Evolutionary conservation across 2,797 vertebrate genomes (phyloP).

Genomic region (Pteronotus mesoamericanus): DNA sequence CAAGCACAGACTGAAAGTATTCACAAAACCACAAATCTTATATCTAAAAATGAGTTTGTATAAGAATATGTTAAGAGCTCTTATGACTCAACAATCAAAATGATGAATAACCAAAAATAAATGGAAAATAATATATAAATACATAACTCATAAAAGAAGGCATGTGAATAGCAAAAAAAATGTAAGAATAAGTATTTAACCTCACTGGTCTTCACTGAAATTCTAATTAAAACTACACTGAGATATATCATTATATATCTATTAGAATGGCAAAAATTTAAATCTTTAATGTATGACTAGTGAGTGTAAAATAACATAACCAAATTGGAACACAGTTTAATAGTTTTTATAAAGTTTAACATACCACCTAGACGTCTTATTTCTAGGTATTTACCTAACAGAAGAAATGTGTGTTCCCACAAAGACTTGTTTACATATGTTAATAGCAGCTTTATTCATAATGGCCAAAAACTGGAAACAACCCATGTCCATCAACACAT

Average conservation of each 20-base stretch:
- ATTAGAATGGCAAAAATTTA: too few relatives aligned
- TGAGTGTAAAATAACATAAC: too few relatives aligned
- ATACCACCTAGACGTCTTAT: too few relatives aligned
- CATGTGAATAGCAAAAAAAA: not conserved
- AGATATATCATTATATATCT: too few relatives aligned
- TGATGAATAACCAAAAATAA: not conserved
- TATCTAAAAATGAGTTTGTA: not conserved
- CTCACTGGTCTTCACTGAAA: not conserved
- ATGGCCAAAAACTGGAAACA: too few relatives aligned
- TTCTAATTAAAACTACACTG: not conserved
- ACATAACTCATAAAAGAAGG: not conserved
- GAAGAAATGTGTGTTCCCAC: too few relatives aligned
- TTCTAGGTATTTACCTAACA: too few relatives aligned
- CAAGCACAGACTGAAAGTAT: not conserved
- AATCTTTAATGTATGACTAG: too few relatives aligned
- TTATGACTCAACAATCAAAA: not conserved
- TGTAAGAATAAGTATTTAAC: not conserved
- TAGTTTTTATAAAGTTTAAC: too few relatives aligned
- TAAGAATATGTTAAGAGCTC: not conserved
- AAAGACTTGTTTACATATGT: too few relatives aligned
- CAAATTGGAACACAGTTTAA: too few relatives aligned
- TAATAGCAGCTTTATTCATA: too few relatives aligned
- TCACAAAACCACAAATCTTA: not conserved
- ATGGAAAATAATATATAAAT: not conserved
- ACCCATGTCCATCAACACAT: not conserved